Conservation (phyloP, 2,888 invertebrate species). For the Nebria salina region DNA sequence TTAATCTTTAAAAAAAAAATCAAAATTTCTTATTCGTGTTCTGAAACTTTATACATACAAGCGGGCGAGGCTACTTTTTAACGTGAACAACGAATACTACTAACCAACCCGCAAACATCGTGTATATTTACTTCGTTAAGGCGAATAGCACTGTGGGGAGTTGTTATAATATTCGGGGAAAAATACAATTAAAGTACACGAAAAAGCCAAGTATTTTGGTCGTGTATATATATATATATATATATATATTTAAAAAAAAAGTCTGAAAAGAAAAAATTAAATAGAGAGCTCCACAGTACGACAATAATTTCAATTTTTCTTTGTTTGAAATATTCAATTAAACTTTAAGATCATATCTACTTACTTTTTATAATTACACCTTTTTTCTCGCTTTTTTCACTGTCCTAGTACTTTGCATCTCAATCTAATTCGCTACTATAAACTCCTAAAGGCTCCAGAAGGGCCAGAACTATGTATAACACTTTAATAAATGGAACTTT, state of each 20-base stretch:
- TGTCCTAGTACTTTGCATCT: neutral
- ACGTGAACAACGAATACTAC: neutral
- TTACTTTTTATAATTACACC: neutral
- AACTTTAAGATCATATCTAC: neutral
- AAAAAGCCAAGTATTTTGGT: neutral
- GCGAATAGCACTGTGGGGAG: neutral
- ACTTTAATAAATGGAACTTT: too few relatives aligned
- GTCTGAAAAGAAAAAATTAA: neutral
- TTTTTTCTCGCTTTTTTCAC: neutral
- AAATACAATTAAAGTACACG: neutral
- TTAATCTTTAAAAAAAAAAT: neutral
- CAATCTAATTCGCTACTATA: neutral
- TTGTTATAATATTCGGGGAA: neutral
- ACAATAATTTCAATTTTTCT: neutral
- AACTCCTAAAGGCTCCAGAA: too few relatives aligned
- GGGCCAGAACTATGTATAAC: too few relatives aligned
- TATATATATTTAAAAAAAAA: neutral
- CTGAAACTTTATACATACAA: neutral
- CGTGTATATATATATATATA: neutral
- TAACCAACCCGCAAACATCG: neutral
- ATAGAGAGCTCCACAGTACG: neutral
- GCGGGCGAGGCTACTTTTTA: neutral
- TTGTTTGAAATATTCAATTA: conserved; percentile 1
- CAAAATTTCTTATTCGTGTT: neutral
- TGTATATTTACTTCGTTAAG: conserved; percentile 1